These are phyloP conservation scores for Nerophis lumbriciformis DNA, from an alignment of 2,113 vertebrate genomes.

Conservation along the genomic window DNA sequence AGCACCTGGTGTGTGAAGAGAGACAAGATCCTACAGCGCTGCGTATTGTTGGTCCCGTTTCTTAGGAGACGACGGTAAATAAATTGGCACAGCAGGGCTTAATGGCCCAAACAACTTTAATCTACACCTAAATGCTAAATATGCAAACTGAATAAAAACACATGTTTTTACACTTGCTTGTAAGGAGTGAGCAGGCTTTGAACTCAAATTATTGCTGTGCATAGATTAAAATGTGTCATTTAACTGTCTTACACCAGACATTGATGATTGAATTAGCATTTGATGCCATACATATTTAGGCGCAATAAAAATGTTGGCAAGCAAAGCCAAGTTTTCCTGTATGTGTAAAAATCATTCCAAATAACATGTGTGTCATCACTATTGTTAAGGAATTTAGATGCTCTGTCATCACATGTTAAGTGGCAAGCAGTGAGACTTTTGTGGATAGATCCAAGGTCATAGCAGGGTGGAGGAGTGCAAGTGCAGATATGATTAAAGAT, in stretches of 20 bases:
- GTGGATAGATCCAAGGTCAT: conserved; percentile 17
- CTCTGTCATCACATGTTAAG: conserved; percentile 34
- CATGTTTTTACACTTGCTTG: conserved; percentile 22
- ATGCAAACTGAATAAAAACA: conserved; percentile 44
- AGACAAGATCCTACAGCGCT: conserved; percentile 48
- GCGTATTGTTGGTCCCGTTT: conserved; percentile 44
- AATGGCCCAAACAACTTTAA: conserved; percentile 40
- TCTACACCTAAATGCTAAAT: conserved; percentile 57
- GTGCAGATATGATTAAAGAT: conserved; percentile 1
- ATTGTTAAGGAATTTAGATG: conserved; percentile 34
- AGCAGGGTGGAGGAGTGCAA: conserved; percentile 11
- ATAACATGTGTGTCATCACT: conserved; percentile 42
- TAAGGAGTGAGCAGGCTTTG: conserved; percentile 2
- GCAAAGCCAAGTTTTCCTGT: conserved; percentile 24
- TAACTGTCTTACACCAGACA: conserved; percentile 29
- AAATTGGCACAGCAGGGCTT: conserved; percentile 48
- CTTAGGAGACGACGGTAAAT: conserved; percentile 59
- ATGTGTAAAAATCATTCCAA: conserved; percentile 36
- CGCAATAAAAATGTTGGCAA: conserved; percentile 34
- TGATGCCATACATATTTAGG: conserved; percentile 41
- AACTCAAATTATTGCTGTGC: conserved; percentile 29
- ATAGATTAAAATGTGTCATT: conserved; percentile 19
- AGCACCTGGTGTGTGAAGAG: conserved; percentile 56
- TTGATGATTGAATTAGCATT: conserved; percentile 36
- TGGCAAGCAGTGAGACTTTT: conserved; percentile 11